Evolutionary conservation across 2,113 vertebrate species (phyloP).

Genomic region (Nycticryphes semicollaris): DNA sequence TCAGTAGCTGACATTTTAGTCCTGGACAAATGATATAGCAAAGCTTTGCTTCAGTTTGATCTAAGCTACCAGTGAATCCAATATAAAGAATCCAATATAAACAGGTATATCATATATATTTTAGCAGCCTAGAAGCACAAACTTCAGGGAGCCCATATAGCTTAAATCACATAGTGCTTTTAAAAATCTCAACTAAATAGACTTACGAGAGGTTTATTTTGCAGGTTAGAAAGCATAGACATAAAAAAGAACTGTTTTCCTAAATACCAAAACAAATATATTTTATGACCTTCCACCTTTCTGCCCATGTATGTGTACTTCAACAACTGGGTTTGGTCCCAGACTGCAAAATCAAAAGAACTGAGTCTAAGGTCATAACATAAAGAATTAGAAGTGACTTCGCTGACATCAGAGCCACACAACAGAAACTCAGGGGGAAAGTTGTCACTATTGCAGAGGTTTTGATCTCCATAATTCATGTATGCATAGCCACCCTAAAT

Average conservation of each 20-base stretch:
- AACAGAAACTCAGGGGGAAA: neutral
- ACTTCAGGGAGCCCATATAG: neutral
- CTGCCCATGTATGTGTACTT: neutral
- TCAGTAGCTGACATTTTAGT: slow-evolving; percentile 23
- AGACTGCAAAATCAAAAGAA: neutral
- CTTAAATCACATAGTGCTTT: neutral
- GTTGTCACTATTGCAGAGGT: neutral
- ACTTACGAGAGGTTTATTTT: neutral
- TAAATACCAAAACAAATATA: neutral
- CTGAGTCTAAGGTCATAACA: neutral
- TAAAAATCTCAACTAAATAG: neutral
- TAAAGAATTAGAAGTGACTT: neutral
- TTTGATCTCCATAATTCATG: neutral
- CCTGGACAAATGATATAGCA: slow-evolving; percentile 46
- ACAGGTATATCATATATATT: slow-evolving; percentile 10
- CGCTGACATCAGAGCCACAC: neutral
- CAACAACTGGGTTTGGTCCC: neutral
- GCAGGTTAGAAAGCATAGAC: neutral
- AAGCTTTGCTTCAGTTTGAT: slow-evolving; percentile 5
- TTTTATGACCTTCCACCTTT: neutral
- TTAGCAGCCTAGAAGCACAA: slow-evolving; percentile 6
- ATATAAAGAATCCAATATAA: slow-evolving; percentile 37
- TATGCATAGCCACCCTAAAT: neutral
- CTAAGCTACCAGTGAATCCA: slow-evolving; percentile 34
- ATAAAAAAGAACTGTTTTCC: neutral